Conservation (phyloP, 2,113 vertebrate species). For the Pagrus major region DNA sequence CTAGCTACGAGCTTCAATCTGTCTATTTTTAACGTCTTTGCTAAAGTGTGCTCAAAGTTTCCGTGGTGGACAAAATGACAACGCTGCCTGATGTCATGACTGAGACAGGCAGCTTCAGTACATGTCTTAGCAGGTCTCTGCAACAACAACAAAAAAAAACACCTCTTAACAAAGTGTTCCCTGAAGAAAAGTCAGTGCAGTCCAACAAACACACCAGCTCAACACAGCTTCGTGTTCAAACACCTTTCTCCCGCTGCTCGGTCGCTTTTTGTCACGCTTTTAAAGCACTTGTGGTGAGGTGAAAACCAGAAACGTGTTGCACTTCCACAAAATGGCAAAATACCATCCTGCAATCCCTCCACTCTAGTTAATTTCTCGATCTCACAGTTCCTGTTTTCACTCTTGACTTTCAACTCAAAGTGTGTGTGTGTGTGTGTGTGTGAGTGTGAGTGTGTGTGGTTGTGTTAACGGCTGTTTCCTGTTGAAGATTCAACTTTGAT, state of each 20-base stretch:
- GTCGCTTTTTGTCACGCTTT: neutral
- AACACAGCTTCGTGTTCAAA: neutral
- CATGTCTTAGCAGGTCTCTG: conserved; percentile 61
- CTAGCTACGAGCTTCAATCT: neutral
- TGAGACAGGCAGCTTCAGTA: conserved; percentile 37
- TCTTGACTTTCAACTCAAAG: conserved; percentile 25
- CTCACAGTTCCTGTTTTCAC: conserved; percentile 71
- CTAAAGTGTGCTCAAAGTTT: conserved; percentile 56
- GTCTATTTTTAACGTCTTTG: neutral
- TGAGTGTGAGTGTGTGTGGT: neutral
- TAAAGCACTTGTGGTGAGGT: neutral
- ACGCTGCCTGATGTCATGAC: conserved; percentile 48
- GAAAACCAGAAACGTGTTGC: conserved; percentile 15
- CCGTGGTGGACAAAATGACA: conserved; percentile 40
- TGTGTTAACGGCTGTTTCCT: conserved; percentile 54
- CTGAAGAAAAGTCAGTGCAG: neutral
- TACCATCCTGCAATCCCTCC: neutral
- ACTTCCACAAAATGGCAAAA: conserved; percentile 28
- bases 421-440: neutral
- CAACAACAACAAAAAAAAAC: neutral
- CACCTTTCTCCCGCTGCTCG: neutral
- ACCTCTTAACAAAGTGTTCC: neutral
- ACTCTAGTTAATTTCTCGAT: conserved; percentile 3
- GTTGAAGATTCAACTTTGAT: conserved; percentile 21
- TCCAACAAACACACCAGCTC: neutral